Base-by-base conservation (phyloP, 1,140 invertebrate genomes). In the Temnothorax longispinosus region DNA sequence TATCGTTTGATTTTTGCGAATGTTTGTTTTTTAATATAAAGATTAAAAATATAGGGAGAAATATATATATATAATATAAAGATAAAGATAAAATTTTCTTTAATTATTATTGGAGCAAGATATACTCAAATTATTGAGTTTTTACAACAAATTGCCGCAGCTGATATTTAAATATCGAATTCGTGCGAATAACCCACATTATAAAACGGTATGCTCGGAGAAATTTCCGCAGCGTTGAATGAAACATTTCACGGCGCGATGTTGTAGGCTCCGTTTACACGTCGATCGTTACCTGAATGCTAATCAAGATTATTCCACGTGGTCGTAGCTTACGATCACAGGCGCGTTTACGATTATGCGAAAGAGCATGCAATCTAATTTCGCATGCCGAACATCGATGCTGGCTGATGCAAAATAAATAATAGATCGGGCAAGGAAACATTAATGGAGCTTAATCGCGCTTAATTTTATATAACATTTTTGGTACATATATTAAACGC, bases 281-380 rank as follows among this genome's bases (percentile, higher is more conserved):
- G 71, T 2, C 62, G 82, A 75, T 54, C 89, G 78, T 67, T 82
- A 72, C 50, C 32, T 81, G 90, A 92, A 93, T 92, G 88, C 65
- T 77, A 90, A 93, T 92, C 86, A 84, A 15, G 38, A 35, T 47
- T 72, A 77, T 84, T 80, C 56, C 84, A 69, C 58, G 72, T 64
- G 56, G 38, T 54, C 27, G 18, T 32, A 65, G 88, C 65, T 88
- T 86, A 65, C 75, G 77, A 87, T 89, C 41, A 54, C 7, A 35
- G 27, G 13, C 10, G 41, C 18, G 62, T 85, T 52, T 62, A 60
- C 27, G 47, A 81, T 76, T 74, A 74, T 60, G 67, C 58, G 86
- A 86, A 88, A 76, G 54, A 50, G 69, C 27, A 80, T 35, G 41
- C 75, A 47, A 38, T 56, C 32, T 75, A 11, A 32, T 10, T 27